phyloP scores from a whole-genome alignment of 2,113 vertebrate species.

The Nothobranchius kuhntae region DNA sequence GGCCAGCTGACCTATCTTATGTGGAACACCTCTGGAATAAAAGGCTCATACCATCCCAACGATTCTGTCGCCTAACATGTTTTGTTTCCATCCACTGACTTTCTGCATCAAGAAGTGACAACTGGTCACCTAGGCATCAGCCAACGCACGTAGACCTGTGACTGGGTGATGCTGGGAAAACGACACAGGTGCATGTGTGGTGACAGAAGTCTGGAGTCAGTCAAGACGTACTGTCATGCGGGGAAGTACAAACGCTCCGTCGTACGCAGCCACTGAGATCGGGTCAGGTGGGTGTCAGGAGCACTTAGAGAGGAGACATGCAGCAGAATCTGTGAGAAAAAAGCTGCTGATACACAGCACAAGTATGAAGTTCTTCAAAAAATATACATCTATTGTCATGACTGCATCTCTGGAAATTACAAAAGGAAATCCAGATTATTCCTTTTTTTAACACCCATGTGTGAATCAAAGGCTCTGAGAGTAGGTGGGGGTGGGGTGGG shows the following conservation, averaged over 20 bases:
- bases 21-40: constrained; percentile 50
- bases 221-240: constrained; percentile 20
- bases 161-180: constrained; percentile 20
- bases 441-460: neutral
- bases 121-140: neutral
- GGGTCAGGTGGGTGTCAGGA: constrained; percentile 25
- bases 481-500: too few relatives aligned
- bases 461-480: neutral
- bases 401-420: constrained; percentile 3
- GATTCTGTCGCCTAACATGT: neutral
- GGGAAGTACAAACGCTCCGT: constrained; percentile 45
- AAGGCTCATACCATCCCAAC: neutral
- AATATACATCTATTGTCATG: constrained; percentile 7
- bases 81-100: neutral
- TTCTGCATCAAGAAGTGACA: neutral
- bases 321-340: constrained; percentile 53
- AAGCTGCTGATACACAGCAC: constrained; percentile 37
- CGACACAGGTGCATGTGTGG: constrained; percentile 43
- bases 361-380: constrained; percentile 20
- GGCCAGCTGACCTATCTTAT: constrained; percentile 49
- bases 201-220: constrained; percentile 31
- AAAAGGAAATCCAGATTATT: neutral
- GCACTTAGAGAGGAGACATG: constrained; percentile 18
- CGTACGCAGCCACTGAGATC: constrained; percentile 33
- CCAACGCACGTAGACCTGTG: constrained; percentile 1